These are phyloP conservation scores for Hydractinia symbiolongicarpus DNA, from an alignment of 30 jellyfish, hydroid and myxozoan species.

Conservation along the genomic window DNA sequence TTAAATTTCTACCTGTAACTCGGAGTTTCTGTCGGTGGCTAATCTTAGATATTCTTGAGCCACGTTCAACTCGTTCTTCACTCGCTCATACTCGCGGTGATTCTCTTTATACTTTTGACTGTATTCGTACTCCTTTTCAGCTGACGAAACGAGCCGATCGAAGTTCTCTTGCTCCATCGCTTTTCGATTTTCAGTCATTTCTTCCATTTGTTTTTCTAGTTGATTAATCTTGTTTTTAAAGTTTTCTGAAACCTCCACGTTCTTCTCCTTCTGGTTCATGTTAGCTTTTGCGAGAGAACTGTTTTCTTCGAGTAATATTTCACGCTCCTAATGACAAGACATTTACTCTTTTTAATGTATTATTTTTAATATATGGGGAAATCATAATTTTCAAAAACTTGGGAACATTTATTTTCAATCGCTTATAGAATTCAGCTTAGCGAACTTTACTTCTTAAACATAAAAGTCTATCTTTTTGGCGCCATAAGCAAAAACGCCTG, in stretches of 20 bases:
- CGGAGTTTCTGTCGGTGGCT: conserved; percentile 66
- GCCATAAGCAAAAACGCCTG: too few species aligned
- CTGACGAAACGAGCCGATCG: conserved; percentile 20
- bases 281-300: conserved; percentile 33
- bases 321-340: conserved; percentile 28
- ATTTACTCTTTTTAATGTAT: too few species aligned
- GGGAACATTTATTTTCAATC: too few species aligned
- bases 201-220: conserved; percentile 11
- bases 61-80: conserved; percentile 47
- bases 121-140: conserved; percentile 35
- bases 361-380: too few species aligned
- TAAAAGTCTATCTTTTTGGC: too few species aligned
- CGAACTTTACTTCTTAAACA: too few species aligned
- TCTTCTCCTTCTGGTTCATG: conserved; percentile 16
- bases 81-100: conserved; percentile 45
- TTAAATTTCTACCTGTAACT: conserved; percentile 49
- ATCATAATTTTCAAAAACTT: too few species aligned
- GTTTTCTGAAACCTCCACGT: background rate
- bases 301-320: conserved; percentile 41
- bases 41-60: conserved; percentile 68
- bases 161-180: conserved; percentile 17
- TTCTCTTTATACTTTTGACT: conserved; percentile 37
- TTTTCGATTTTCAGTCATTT: background rate
- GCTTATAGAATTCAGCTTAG: too few species aligned
- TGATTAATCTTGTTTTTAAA: conserved; percentile 22